Percentiles rank a stretch among this genome's conserved stretches.
These are phyloP conservation scores for Borostomias antarcticus DNA, from an alignment of 2,797 vertebrate species.

Conservation along the genomic window DNA sequence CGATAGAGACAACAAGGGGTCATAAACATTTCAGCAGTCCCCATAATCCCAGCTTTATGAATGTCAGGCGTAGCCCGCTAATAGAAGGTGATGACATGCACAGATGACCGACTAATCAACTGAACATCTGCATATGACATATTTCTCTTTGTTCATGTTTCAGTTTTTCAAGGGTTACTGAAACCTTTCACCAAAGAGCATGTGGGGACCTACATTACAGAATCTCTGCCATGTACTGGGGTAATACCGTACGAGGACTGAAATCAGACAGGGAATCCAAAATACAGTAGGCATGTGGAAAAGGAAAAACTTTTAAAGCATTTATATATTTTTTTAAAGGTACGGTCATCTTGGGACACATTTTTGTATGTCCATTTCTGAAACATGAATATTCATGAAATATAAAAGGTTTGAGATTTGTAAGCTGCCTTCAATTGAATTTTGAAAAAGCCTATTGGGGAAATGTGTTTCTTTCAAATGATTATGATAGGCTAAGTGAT, in stretches of 20 bases:
- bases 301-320: too few species aligned
- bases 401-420: background rate
- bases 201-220: background rate
- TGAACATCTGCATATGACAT: conserved; percentile 20
- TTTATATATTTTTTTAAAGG: too few species aligned
- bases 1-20: conserved; percentile 42
- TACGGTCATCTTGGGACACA: background rate
- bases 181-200: background rate
- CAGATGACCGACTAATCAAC: conserved; percentile 45
- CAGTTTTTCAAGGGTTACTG: background rate
- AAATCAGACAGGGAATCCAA: background rate
- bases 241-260: background rate
- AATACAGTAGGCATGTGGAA: too few species aligned
- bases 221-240: background rate
- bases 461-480: conserved; percentile 35
- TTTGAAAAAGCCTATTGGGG: conserved; percentile 21
- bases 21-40: conserved; percentile 21
- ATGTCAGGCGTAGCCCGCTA: conserved; percentile 29
- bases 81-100: conserved; percentile 46
- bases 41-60: conserved; percentile 14
- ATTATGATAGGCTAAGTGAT: conserved; percentile 20
- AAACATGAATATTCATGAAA: background rate
- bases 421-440: background rate
- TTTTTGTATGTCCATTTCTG: background rate
- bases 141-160: background rate